A percentile compares a stretch with the other conserved stretches of the same genome.
Conservation (phyloP, 2,797 vertebrate genomes). For the Cryptoprocta ferox region DNA sequence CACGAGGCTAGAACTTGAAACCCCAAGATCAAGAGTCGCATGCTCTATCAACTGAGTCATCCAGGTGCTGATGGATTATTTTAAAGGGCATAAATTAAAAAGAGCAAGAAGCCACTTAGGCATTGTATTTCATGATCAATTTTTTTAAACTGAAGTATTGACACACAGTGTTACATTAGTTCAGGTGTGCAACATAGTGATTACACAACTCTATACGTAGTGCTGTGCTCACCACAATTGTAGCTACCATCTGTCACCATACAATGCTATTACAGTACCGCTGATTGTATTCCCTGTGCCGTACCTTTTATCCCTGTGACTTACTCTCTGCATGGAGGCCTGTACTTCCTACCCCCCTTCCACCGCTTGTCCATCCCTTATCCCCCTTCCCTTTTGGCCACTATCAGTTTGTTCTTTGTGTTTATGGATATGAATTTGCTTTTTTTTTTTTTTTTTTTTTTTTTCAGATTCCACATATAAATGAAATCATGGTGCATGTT, state of each 20-base stretch:
- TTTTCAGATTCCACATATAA: background rate
- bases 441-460: background rate
- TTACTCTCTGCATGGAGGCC: background rate
- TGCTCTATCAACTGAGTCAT: background rate
- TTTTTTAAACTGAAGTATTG: background rate
- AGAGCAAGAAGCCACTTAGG: background rate
- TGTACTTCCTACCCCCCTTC: background rate
- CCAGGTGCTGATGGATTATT: background rate
- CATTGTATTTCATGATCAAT: background rate
- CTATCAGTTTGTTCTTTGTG: background rate
- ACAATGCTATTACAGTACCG: background rate
- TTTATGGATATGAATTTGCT: background rate
- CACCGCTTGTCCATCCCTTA: too few relatives aligned
- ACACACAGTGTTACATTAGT: background rate
- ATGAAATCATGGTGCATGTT: background rate
- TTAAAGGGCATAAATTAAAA: conserved; percentile 54
- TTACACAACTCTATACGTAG: background rate
- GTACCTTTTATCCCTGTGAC: background rate
- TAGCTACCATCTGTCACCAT: background rate
- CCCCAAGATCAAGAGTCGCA: background rate
- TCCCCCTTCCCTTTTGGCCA: background rate
- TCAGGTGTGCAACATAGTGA: background rate
- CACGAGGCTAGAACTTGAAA: background rate
- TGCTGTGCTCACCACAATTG: too few relatives aligned
- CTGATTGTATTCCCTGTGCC: background rate